phyloP scores from a whole-genome alignment of 1,140 invertebrate species.

The Trachymyrmex cornetzi region DNA sequence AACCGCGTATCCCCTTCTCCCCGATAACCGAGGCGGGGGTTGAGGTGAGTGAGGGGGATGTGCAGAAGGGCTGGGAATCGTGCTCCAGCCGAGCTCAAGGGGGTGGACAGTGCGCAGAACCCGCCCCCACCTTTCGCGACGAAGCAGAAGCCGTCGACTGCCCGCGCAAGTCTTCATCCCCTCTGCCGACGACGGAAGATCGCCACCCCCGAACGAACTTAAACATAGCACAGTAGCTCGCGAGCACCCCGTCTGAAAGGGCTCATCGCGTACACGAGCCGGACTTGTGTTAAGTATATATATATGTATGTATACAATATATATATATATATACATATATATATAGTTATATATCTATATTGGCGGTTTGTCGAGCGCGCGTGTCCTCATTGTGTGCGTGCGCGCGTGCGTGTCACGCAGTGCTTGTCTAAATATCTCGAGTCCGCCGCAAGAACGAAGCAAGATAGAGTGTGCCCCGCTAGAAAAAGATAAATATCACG shows the following conservation, averaged over 20 bases:
- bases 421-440: slow-evolving; percentile 38
- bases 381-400: slow-evolving; percentile 63
- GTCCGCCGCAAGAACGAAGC: slow-evolving; percentile 29
- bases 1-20: slow-evolving; percentile 68
- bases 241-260: slow-evolving; percentile 83
- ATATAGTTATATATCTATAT: slow-evolving; percentile 50
- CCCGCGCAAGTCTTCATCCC: slow-evolving; percentile 82
- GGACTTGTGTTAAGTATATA: slow-evolving; percentile 50
- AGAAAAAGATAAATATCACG: slow-evolving; percentile 39
- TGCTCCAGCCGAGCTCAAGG: slow-evolving; percentile 78
- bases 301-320: slow-evolving; percentile 18
- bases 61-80: slow-evolving; percentile 80
- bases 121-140: slow-evolving; percentile 85
- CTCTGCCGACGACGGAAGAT: slow-evolving; percentile 74
- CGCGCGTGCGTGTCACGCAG: slow-evolving; percentile 70
- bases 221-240: slow-evolving; percentile 86
- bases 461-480: slow-evolving; percentile 42
- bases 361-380: slow-evolving; percentile 66
- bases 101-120: slow-evolving; percentile 86
- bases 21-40: slow-evolving; percentile 55
- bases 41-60: slow-evolving; percentile 72
- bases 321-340: slow-evolving; percentile 25
- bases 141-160: slow-evolving; percentile 79
- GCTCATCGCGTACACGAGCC: slow-evolving; percentile 74
- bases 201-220: slow-evolving; percentile 82